A percentile compares a stretch with the other conserved stretches of the same genome.
phyloP scores from a whole-genome alignment of 2,797 vertebrate species.

The Garrulus glandarius region DNA sequence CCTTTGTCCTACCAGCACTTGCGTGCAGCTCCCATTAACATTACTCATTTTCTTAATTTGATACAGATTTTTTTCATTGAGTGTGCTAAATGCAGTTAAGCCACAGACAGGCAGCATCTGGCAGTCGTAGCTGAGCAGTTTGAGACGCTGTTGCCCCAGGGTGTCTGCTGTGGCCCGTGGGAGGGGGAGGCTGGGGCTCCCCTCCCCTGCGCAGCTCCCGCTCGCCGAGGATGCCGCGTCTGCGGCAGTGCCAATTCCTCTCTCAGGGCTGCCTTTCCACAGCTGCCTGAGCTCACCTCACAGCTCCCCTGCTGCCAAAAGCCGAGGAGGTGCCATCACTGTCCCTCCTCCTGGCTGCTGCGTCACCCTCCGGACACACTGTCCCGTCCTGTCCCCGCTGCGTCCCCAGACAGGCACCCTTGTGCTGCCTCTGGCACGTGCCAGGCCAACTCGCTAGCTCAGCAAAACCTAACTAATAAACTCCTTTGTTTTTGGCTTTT shows the following conservation, averaged over 20 bases:
- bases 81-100: slow-evolving; percentile 52
- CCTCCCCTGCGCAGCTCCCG: background rate
- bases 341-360: background rate
- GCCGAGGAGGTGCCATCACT: background rate
- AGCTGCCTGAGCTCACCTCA: background rate
- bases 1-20: slow-evolving; percentile 27
- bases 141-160: slow-evolving; percentile 20
- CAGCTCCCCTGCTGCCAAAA: background rate
- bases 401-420: background rate
- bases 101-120: slow-evolving; percentile 51
- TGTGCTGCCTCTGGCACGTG: background rate
- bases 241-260: background rate
- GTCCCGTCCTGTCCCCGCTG: rapidly evolving
- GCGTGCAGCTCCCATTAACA: slow-evolving; percentile 25
- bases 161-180: slow-evolving; percentile 1
- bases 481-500: rapidly evolving
- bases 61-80: slow-evolving; percentile 52
- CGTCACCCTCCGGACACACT: rapidly evolving
- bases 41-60: slow-evolving; percentile 61
- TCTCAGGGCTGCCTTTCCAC: background rate
- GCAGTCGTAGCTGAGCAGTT: background rate
- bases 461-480: background rate
- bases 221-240: background rate
- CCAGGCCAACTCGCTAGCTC: background rate
- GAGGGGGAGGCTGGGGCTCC: background rate